phyloP scores from a whole-genome alignment of 2,113 vertebrate genomes.

The Passer montanus region DNA sequence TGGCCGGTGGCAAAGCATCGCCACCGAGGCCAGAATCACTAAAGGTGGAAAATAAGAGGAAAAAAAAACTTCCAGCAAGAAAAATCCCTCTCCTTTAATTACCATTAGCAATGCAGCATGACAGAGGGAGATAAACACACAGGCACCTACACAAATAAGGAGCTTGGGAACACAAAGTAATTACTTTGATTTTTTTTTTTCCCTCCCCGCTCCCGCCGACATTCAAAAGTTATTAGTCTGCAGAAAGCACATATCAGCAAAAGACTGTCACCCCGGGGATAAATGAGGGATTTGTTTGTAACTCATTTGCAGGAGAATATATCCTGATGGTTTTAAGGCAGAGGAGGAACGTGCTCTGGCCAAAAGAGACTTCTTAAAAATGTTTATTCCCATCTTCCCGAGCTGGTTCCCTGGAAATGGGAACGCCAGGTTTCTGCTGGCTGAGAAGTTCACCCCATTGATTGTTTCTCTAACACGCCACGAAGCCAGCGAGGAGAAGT shows the following conservation, averaged over 20 bases:
- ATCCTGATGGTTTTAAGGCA: slow-evolving; percentile 43
- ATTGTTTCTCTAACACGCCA: not conserved
- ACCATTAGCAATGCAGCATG: slow-evolving; percentile 68
- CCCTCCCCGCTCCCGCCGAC: not conserved
- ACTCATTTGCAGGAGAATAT: slow-evolving; percentile 64
- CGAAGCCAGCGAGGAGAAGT: not conserved
- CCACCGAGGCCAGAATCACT: not conserved
- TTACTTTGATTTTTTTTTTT: slow-evolving; percentile 59
- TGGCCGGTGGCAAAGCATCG: not conserved
- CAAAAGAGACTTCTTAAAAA: not conserved
- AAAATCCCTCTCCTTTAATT: slow-evolving; percentile 68
- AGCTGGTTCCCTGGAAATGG: not conserved
- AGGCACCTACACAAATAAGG: slow-evolving; percentile 28
- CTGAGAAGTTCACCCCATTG: not conserved
- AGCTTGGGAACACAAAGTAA: slow-evolving; percentile 67
- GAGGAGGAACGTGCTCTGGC: not conserved
- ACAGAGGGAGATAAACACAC: slow-evolving; percentile 58
- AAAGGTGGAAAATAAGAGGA: not conserved
- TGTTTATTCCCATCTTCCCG: slow-evolving; percentile 22
- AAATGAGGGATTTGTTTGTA: slow-evolving; percentile 64
- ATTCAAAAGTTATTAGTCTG: slow-evolving; percentile 72
- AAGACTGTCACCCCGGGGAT: slow-evolving; percentile 69
- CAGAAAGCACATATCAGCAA: slow-evolving; percentile 61
- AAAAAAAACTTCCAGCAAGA: slow-evolving; percentile 37
- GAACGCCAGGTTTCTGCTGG: not conserved